Percentiles rank a stretch among this genome's conserved stretches.
Evolutionary conservation across 2,888 invertebrate genomes (phyloP).

Genomic region (Drosophila pseudotakahashii): DNA sequence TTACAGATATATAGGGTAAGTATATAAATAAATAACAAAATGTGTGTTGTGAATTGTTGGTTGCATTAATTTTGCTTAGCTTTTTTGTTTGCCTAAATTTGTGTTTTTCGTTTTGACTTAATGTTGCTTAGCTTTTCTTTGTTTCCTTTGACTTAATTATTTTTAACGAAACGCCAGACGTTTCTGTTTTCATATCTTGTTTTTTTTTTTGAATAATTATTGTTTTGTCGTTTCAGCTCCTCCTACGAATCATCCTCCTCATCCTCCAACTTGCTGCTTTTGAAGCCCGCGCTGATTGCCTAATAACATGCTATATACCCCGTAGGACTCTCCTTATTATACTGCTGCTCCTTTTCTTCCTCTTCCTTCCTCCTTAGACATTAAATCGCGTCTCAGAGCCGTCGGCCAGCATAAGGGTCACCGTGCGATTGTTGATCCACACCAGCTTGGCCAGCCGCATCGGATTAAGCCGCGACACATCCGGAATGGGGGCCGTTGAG

Average conservation of each 20-base stretch:
- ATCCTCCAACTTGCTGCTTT: constrained; percentile 46
- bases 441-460: constrained; percentile 95
- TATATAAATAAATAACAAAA: constrained; percentile 43
- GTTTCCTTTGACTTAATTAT: constrained; percentile 27
- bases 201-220: constrained; percentile 44
- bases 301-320: constrained; percentile 42
- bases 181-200: constrained; percentile 13
- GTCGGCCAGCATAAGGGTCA: constrained; percentile 97
- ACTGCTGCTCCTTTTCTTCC: too few species aligned
- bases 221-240: constrained; percentile 38
- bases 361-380: constrained; percentile 85
- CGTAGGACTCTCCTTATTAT: not conserved
- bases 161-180: constrained; percentile 25
- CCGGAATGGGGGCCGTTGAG: constrained; percentile 96
- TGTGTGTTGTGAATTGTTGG: constrained; percentile 19
- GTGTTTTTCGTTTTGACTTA: constrained; percentile 2
- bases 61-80: constrained; percentile 2
- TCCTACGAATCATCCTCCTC: not conserved
- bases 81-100: not conserved
- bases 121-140: constrained; percentile 20
- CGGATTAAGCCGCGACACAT: constrained; percentile 93
- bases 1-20: constrained; percentile 24
- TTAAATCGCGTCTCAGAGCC: constrained; percentile 95
- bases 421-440: constrained; percentile 97
- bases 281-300: constrained; percentile 70